phyloP scores from a whole-genome alignment of 2,797 vertebrate genomes.

The Orestias chungarensis region DNA sequence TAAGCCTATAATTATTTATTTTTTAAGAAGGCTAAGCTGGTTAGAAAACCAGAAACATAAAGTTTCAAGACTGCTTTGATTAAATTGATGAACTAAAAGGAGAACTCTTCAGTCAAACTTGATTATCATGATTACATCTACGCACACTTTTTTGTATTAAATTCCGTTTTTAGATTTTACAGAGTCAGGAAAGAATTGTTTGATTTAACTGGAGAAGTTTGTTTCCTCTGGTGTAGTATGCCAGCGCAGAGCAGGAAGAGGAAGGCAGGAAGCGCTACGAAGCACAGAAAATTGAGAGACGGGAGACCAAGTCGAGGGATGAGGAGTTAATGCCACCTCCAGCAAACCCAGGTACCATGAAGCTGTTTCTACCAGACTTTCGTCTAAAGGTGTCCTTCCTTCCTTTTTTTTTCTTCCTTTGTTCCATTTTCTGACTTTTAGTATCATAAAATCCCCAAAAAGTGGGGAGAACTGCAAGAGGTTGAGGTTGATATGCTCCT shows the following conservation, averaged over 20 bases:
- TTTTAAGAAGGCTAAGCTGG: too few relatives aligned
- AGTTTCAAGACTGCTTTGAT: background rate
- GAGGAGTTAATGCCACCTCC: constrained; percentile 79
- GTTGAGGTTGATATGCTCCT: too few relatives aligned
- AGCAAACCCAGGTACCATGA: constrained; percentile 82
- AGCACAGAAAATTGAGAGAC: constrained; percentile 89
- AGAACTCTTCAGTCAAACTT: background rate
- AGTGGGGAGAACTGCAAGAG: background rate
- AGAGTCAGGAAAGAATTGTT: too few relatives aligned
- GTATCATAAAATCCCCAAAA: background rate
- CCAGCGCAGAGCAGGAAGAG: constrained; percentile 82
- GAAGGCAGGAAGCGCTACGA: constrained; percentile 91
- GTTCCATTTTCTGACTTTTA: background rate
- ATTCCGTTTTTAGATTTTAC: background rate
- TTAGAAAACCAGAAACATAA: too few relatives aligned
- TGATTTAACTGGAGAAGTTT: too few relatives aligned
- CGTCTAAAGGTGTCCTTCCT: background rate
- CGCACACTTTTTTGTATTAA: too few relatives aligned
- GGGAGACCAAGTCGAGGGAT: constrained; percentile 86
- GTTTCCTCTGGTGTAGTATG: constrained; percentile 78
- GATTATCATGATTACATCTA: too few relatives aligned
- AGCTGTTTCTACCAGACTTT: background rate
- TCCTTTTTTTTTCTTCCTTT: background rate
- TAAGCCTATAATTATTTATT: too few relatives aligned
- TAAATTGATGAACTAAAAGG: background rate